Percentiles rank a stretch among this genome's conserved stretches.
phyloP scores from a whole-genome alignment of 2,113 vertebrate species.

The Carettochelys insculpta region DNA sequence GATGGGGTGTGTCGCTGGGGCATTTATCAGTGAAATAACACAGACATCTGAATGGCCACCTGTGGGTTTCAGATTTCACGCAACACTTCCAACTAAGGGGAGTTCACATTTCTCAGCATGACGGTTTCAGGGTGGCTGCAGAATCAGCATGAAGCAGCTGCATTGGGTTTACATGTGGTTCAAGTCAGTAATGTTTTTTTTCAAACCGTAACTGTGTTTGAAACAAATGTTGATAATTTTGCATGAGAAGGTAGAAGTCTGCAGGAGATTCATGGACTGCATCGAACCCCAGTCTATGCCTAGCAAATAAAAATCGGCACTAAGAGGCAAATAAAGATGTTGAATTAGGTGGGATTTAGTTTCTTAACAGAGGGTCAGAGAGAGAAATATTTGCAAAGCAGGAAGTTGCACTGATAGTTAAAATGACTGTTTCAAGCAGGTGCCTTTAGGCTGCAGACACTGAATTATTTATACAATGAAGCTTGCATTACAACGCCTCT shows the following conservation, averaged over 20 bases:
- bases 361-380: slow-evolving; percentile 8
- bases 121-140: not conserved
- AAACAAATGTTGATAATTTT: not conserved
- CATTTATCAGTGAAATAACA: not conserved
- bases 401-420: not conserved
- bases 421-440: not conserved
- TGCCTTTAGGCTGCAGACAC: accelerated
- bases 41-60: not conserved
- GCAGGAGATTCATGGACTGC: not conserved
- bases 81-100: not conserved
- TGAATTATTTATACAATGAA: not conserved
- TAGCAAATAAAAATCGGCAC: not conserved
- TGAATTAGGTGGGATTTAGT: not conserved
- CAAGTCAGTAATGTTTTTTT: not conserved
- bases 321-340: not conserved
- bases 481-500: not conserved
- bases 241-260: not conserved
- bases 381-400: not conserved
- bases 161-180: not conserved
- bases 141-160: not conserved
- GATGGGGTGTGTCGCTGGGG: not conserved
- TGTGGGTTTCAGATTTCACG: slow-evolving; percentile 7
- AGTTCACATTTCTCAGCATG: not conserved
- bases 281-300: not conserved
- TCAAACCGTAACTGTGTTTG: not conserved